Base-by-base conservation (phyloP, 92 coral and sea anemone species). In the Umimayanthus kanabou region DNA sequence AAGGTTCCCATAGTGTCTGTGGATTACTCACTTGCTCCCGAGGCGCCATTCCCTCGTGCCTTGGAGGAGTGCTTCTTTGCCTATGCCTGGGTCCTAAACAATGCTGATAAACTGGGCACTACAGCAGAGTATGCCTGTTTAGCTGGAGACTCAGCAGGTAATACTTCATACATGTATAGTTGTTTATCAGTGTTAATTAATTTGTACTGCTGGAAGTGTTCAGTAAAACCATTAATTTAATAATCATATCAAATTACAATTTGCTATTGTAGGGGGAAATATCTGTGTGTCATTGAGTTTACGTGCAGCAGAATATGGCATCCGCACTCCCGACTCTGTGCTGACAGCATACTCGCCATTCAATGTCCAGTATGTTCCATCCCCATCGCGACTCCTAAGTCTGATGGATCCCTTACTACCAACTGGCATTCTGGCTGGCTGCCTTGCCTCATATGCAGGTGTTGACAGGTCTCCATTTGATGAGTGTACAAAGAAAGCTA, bases 61-160 rank as follows among this genome's bases (percentile, higher is more conserved):
- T 66, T 95, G 73, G 99, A 97, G 43, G 99, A 97, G 87, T 97
- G 99, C 79, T 92, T 97, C 92, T 97, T 95, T 89, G 93, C 96
- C 6, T 97, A 95, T 79, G 94, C 98, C 26, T 97, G 99, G 99
- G 98, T 94, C 55, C 89, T 97, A 33, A 92, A 97, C 73, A 93
- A 97, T 85, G 88, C 92, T 39, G 93, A 95, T 57, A 94, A 87
- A 39, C 91, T 97, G 42, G 99, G 99, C 1, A 91, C 98, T 3
- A 97, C 97, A 23, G 96, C 94, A 55, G 89, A 93, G 78, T 84
- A 87, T 69, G 84, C 95, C 67, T 96, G 98, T 72, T 82, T 97
- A 55, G 98, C 94, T 75, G 99, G 99, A 7, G 99, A 96, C 88
- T 96, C 99, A 28, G 99, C 99, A 91, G 99, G 99, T 97, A 91